phyloP scores from a whole-genome alignment of 2,888 invertebrate genomes.

The Crioceris asparagi region DNA sequence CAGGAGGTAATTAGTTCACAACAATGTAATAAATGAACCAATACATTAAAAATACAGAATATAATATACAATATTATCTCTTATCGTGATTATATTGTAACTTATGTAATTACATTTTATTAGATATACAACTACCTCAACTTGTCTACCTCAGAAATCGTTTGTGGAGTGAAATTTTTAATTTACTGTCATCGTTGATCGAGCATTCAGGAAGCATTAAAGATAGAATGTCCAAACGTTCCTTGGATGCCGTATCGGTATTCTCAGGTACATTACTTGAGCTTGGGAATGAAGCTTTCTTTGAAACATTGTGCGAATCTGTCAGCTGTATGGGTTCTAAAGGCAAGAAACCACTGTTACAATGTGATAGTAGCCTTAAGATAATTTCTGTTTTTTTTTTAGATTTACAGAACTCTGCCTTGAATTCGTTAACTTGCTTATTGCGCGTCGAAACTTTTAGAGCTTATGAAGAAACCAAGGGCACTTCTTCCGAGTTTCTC shows the following conservation, averaged over 20 bases:
- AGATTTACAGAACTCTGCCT: conserved; percentile 29
- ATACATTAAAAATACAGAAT: too few species aligned
- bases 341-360: conserved; percentile 20
- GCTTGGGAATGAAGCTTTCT: conserved; percentile 25
- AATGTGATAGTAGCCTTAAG: neutral
- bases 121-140: conserved; percentile 34
- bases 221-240: conserved; percentile 12
- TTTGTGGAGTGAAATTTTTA: conserved; percentile 41
- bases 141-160: conserved; percentile 39
- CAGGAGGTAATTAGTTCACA: too few species aligned
- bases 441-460: conserved; percentile 21
- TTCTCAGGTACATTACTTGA: conserved; percentile 22
- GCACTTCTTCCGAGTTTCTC: conserved; percentile 1
- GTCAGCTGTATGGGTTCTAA: conserved; percentile 26
- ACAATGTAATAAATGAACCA: too few species aligned
- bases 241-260: conserved; percentile 20
- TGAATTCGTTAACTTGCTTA: conserved; percentile 24
- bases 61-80: too few species aligned
- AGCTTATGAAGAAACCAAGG: conserved; percentile 9
- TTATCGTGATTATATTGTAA: neutral
- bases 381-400: conserved; percentile 14
- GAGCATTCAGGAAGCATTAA: conserved; percentile 15
- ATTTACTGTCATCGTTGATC: conserved; percentile 36
- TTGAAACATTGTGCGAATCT: conserved; percentile 33
- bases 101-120: conserved; percentile 7